These are phyloP conservation scores for Eciton burchellii DNA, from an alignment of 1,140 invertebrate genomes.

Conservation along the genomic window DNA sequence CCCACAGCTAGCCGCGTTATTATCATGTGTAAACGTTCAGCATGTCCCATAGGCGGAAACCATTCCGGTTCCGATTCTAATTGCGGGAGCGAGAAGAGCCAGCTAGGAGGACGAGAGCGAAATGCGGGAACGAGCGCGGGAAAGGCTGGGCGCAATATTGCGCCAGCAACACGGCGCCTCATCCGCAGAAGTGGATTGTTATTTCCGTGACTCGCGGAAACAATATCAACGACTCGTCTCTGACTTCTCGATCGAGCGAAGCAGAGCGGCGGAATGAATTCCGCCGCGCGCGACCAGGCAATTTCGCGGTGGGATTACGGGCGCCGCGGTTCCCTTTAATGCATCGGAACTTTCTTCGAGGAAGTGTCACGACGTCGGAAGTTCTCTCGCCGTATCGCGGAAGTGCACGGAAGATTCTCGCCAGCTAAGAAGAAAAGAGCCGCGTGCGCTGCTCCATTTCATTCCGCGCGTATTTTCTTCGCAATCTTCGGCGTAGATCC, in stretches of 20 bases:
- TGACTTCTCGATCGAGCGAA: conserved; percentile 31
- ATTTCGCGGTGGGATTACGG: conserved; percentile 33
- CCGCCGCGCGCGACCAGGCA: conserved; percentile 5
- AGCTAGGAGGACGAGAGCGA: neutral
- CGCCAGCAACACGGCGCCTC: no score
- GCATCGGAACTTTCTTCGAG: neutral
- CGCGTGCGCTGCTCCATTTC: no score
- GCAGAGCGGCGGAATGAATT: neutral
- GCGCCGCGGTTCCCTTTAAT: conserved; percentile 21
- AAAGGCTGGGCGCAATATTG: neutral
- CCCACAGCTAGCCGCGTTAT: neutral
- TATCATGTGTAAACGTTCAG: conserved; percentile 27
- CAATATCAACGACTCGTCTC: neutral
- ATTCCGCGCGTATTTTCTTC: neutral
- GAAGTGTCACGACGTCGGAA: conserved; percentile 3
- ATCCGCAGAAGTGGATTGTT: no score
- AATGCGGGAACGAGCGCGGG: no score
- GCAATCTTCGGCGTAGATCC: neutral
- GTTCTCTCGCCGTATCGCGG: conserved; percentile 1
- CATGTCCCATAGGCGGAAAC: neutral
- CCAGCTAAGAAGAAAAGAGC: neutral
- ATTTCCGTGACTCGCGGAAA: neutral
- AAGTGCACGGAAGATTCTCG: neutral
- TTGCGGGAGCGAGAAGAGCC: conserved; percentile 8
- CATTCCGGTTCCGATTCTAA: neutral